Evolutionary conservation across 1,140 invertebrate genomes (phyloP), one percentile per base, ranked within the genome.

Genomic region (Plutomurus gul): DNA sequence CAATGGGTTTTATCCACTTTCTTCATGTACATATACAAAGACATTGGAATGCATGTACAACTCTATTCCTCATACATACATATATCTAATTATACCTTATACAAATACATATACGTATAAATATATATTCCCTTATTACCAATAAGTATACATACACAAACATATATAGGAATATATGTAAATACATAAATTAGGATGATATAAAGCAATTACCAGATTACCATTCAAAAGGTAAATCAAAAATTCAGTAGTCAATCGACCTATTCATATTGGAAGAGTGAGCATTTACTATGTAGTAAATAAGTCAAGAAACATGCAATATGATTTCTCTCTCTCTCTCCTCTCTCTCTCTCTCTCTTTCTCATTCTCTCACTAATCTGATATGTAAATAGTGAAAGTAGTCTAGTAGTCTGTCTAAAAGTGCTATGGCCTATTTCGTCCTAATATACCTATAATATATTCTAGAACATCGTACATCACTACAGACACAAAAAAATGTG

Each of bases 241-340:
- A 33, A 25, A 65, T 65, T 65, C 56, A 65, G 56, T 65, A 65
- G 56, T 65, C 56, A 65, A 65, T 65, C 56, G 56, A 65, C 56
- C 56, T 65, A 65, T 65, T 30, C 56, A 65, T 65, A 65, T 65
- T 65, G 56, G 56, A 65, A 65, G 56, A 65, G 56, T 65, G 56
- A 65, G 56, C 56, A 65, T 65, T 65, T 65, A 65, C 56, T 65
- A 65, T 65, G 18, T n/a, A 65, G 47, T 51, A n/a, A n/a, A n/a
- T n/a, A 51, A 51, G 47, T 51, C 47, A n/a, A 51, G 47, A 51
- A 51, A 51, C 47, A 65, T 65, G 36, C 56, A 65, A 65, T 65
- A 65, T 65, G 56, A 65, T 65, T 65, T 65, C 56, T 65, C 25
- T 51, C 56, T 65, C 56, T 65, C 56, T n/a, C n/a, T n/a, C n/a